Base-by-base conservation (phyloP, 2,888 invertebrate genomes). In the Silvanus unidentatus region DNA sequence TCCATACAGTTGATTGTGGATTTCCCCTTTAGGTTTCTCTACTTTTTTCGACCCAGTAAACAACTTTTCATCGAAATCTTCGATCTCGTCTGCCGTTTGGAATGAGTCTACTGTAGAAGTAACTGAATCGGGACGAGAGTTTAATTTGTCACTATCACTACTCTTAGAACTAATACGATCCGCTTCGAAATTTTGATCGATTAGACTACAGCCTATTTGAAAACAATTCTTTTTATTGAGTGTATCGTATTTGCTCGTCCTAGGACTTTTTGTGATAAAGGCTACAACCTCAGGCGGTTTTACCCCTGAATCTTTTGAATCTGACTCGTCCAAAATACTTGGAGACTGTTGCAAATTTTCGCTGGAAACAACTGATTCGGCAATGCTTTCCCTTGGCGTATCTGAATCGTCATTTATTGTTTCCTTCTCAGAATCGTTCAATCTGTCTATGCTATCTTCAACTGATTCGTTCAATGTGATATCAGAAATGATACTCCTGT, bases 251-350 rank as follows among this genome's bases (percentile, higher is more conserved):
- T 58, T 55, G 15, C 45, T 48, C 8, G 47, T 43, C 4, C 49
- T 48, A 16, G 50, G 30, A 2, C 55, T 48, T 52, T 65, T 65
- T 1, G 63, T 60, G 28, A 64, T 60, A 11, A 63, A 49, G 4
- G 55, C 65, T 2, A 66, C 58, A n/a, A 66, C 45, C 57, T 60
- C 59, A 4, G 65, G 65, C 22, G 59, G 55, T 41, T 60, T 22
- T 22, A 22, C 22, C 55, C 2, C 46, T 44, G n/a, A n/a, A n/a
- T n/a, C n/a, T n/a, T n/a, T n/a, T n/a, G n/a, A n/a, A n/a, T n/a
- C n/a, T n/a, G n/a, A n/a, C 15, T 58, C 54, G 11, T 8, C 10
- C 6, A 36, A 10, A 27, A 44, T 16, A n/a, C n/a, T 14, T 39
- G 29, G n/a, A n/a, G n/a, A n/a, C n/a, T n/a, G n/a, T n/a, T n/a